Evolutionary conservation across 2,113 vertebrate genomes (phyloP).

Genomic region (Sula dactylatra): DNA sequence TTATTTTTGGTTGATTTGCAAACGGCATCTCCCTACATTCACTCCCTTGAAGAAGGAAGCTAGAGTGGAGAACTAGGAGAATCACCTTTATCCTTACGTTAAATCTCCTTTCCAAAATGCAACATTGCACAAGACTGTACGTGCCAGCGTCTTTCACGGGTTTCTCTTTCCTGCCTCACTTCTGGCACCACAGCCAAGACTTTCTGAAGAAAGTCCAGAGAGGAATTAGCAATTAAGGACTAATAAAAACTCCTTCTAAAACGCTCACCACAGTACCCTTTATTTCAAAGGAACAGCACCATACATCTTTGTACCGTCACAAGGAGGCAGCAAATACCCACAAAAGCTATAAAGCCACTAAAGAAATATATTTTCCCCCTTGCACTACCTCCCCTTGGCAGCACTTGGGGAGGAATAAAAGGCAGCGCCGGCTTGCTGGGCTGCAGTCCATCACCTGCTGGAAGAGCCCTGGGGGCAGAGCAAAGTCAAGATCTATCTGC

Average conservation of each 20-base stretch:
- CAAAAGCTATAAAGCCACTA: neutral
- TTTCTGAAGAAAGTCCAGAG: neutral
- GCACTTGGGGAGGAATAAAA: neutral
- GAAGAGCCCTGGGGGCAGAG: neutral
- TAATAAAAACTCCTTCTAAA: neutral
- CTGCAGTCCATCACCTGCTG: neutral
- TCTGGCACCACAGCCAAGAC: neutral
- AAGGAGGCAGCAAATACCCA: slow-evolving; percentile 65
- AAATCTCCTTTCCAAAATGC: neutral
- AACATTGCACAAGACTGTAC: neutral
- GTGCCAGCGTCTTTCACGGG: fast-evolving
- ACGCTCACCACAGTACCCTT: neutral
- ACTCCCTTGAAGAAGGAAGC: neutral
- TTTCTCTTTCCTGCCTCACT: neutral
- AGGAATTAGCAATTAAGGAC: neutral
- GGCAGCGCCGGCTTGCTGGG: neutral
- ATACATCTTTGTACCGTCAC: slow-evolving; percentile 22
- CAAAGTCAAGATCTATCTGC: neutral
- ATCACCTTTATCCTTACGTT: neutral
- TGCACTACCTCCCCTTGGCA: neutral
- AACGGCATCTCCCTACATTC: fast-evolving
- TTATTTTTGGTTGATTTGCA: neutral
- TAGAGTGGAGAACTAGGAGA: neutral
- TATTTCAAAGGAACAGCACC: neutral
- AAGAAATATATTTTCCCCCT: neutral